Evolutionary conservation across 2,113 vertebrate species (phyloP).

Genomic region (Chaenogobius annularis): DNA sequence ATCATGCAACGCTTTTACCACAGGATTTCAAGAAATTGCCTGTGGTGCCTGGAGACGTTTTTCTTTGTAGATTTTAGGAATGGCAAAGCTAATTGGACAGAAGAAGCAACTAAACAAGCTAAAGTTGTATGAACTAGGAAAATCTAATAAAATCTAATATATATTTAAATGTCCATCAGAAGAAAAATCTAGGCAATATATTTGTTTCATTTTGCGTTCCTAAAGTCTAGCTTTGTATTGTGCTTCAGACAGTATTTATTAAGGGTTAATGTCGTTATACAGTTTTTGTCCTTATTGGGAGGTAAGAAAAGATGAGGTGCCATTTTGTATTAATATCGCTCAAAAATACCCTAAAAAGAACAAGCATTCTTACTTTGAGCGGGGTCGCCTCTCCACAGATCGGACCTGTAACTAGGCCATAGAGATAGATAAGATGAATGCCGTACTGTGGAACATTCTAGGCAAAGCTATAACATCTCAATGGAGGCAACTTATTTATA

Average conservation of each 20-base stretch:
- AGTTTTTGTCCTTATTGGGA: not conserved
- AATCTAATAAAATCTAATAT: too few relatives aligned
- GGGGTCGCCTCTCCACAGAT: not conserved
- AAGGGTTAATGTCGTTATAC: not conserved
- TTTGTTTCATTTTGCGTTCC: too few relatives aligned
- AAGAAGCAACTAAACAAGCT: not conserved
- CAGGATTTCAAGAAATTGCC: not conserved
- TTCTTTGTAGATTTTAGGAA: too few relatives aligned
- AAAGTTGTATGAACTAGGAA: not conserved
- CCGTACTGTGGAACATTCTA: not conserved
- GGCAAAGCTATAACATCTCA: not conserved
- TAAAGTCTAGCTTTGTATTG: not conserved
- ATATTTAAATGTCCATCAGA: not conserved
- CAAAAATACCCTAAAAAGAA: too few relatives aligned
- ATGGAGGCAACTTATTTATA: not conserved
- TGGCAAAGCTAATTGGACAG: not conserved
- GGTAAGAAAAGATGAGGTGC: not conserved
- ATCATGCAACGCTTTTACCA: not conserved
- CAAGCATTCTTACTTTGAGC: not conserved
- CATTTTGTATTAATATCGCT: too few relatives aligned
- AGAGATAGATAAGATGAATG: not conserved
- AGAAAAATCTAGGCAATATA: not conserved
- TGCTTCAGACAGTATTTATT: not conserved
- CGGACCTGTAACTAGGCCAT: not conserved
- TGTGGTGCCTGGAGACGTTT: not conserved